These are phyloP conservation scores for Epinotia ramella DNA, from an alignment of 2,888 invertebrate genomes.

Conservation along the genomic window DNA sequence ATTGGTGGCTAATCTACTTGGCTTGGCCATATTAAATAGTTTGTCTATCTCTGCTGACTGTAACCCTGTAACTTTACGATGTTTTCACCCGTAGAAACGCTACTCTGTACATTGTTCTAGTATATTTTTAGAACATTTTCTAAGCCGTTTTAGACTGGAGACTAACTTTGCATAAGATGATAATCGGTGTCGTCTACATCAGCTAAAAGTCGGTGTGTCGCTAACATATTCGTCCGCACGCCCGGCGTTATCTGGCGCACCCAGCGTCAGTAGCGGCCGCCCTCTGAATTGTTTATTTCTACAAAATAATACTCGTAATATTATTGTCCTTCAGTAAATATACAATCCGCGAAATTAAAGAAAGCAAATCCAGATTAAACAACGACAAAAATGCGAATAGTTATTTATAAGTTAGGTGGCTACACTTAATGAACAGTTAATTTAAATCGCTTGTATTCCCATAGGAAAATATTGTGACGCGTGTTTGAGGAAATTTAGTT, in stretches of 20 bases:
- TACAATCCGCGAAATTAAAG: constrained; percentile 10
- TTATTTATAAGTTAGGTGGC: neutral
- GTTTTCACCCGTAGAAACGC: neutral
- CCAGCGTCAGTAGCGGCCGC: constrained; percentile 57
- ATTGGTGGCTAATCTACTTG: too few species aligned
- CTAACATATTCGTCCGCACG: constrained; percentile 78
- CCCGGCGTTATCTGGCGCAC: constrained; percentile 64
- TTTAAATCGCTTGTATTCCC: too few species aligned
- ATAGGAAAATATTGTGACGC: too few species aligned
- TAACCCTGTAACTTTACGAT: neutral
- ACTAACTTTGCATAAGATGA: constrained; percentile 24
- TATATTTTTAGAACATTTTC: neutral
- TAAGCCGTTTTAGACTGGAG: neutral
- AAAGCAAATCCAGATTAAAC: neutral
- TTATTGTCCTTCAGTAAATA: constrained; percentile 39
- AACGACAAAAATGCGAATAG: neutral
- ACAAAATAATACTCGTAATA: constrained; percentile 72
- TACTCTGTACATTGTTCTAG: neutral
- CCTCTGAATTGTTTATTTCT: constrained; percentile 70
- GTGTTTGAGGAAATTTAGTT: too few species aligned
- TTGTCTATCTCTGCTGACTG: neutral
- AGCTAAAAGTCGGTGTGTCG: constrained; percentile 64
- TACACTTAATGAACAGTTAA: too few species aligned
- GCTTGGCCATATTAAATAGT: too few species aligned
- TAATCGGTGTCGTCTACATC: constrained; percentile 34